Percentiles rank a stretch among this genome's conserved stretches.
Evolutionary conservation across 1,140 invertebrate species (phyloP).

Genomic region (Drosophila kohkoa): DNA sequence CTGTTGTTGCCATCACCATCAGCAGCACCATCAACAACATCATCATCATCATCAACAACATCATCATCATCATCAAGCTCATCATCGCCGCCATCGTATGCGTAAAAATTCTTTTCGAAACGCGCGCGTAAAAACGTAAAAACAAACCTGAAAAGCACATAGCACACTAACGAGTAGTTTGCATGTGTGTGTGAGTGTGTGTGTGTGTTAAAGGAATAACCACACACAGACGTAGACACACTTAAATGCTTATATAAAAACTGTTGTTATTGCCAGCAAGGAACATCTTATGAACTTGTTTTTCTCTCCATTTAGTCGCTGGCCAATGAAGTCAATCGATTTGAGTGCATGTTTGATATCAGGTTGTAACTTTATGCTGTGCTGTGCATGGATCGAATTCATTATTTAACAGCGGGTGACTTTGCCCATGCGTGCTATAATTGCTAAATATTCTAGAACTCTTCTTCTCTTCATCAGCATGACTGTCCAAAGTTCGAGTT

Average conservation of each 20-base stretch:
- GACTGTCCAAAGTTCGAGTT: constrained; percentile 4
- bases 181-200: constrained; percentile 4
- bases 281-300: constrained; percentile 16
- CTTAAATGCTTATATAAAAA: constrained; percentile 28
- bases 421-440: not conserved
- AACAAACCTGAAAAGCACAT: constrained; percentile 51
- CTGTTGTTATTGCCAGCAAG: constrained; percentile 48
- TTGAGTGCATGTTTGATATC: constrained; percentile 9
- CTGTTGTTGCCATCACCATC: constrained; percentile 45
- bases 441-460: not conserved
- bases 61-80: constrained; percentile 11
- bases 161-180: constrained; percentile 33
- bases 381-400: constrained; percentile 5
- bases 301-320: constrained; percentile 9
- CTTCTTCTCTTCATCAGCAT: constrained; percentile 12
- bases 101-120: constrained; percentile 65
- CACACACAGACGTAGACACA: not conserved
- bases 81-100: constrained; percentile 33
- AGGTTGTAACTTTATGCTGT: constrained; percentile 15
- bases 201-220: constrained; percentile 9
- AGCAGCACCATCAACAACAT: constrained; percentile 15
- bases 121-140: constrained; percentile 67
- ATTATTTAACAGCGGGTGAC: not conserved
- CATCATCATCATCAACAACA: constrained; percentile 12
- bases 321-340: constrained; percentile 9